Evolutionary conservation across 2,888 invertebrate species (phyloP), one percentile per base, ranked within the genome.

Genomic region (Arrhopalites spinosus): DNA sequence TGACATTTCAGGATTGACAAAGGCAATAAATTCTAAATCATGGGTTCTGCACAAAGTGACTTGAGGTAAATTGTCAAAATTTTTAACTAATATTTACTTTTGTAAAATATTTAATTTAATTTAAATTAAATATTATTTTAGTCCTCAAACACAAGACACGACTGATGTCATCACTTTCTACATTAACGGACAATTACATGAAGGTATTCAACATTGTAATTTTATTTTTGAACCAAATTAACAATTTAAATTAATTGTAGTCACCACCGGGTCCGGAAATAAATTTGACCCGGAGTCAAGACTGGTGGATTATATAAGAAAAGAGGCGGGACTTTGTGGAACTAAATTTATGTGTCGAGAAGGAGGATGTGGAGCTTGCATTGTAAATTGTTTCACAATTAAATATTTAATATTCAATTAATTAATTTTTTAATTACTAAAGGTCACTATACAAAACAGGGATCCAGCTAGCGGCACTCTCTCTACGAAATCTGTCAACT

Each of bases 261-360:
- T 68, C 2, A 36, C 25, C 50, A 50, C 68, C 20, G 25, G 23
- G 23, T 23, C 15, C 1, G 27, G 20, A 11, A 25, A 27, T 2
- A 64, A 64, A 30, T 27, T 68, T 29, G 61, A 59, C 7, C 59
- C 74, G 45, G 69, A 69, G 20, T 61, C 47, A 17, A 23, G 43
- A 2, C 61, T 92, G 0, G 91, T 91, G 80, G 87, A 88, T 50
- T 92, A 88, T 82, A 88, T 92, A 67, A 86, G 92, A 3, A 88
- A 89, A 0, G 86, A 88, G 77, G 88, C 89, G 0, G 87, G 89
- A 74, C 85, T 91, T 0, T 88, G 88, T 2, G 92, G 91, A 0
- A 92, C 92, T 0, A 92, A 92, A 83, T 87, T 86, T 7, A 91
- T 91, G 91, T 92, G 92, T 81, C 88, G 88, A 45, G 91, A 92